Conservation (phyloP, 2,113 vertebrate species). For the Xenus cinereus region DNA sequence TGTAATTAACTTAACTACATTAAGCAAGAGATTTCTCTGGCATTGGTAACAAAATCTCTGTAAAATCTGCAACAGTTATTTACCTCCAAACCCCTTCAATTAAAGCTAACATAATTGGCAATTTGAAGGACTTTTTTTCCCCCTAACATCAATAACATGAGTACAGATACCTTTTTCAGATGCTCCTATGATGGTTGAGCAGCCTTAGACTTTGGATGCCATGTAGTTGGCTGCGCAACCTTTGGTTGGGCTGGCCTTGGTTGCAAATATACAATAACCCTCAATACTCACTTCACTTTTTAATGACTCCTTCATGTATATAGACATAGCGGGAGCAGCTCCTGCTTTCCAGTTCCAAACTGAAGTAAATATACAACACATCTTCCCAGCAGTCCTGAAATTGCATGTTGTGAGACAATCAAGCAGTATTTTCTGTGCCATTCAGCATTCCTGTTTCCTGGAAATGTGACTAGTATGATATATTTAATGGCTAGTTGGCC, state of each 20-base stretch:
- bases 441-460: background rate
- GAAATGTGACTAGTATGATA: background rate
- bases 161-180: background rate
- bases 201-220: background rate
- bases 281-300: background rate
- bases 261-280: background rate
- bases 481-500: background rate
- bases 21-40: background rate
- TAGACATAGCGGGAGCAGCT: background rate
- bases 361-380: background rate
- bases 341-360: background rate
- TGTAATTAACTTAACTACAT: background rate
- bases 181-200: background rate
- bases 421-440: background rate
- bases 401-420: background rate
- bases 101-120: background rate
- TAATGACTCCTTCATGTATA: background rate
- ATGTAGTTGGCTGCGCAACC: background rate
- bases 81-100: background rate
- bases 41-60: background rate
- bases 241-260: background rate
- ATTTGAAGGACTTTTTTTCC: background rate
- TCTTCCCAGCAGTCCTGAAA: background rate
- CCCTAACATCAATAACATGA: rapidly evolving
- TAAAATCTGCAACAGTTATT: background rate